Conservation (phyloP, 2,113 vertebrate genomes). For the Xenotilapia flavipinnis region DNA sequence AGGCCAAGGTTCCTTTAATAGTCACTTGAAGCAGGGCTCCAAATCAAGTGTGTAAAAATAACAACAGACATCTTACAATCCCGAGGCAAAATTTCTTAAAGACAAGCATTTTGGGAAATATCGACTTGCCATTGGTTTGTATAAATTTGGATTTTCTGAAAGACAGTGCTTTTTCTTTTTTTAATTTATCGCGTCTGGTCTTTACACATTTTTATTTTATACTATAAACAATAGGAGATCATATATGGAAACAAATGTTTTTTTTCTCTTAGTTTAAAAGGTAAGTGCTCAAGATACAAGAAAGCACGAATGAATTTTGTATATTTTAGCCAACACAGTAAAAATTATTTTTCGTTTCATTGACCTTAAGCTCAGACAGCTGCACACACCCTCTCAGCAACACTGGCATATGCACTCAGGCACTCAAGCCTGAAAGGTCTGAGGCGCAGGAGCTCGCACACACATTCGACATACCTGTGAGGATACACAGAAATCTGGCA, state of each 20-base stretch:
- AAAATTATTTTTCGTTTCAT: not conserved
- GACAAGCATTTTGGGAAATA: not conserved
- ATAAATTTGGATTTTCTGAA: not conserved
- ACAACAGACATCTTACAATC: not conserved
- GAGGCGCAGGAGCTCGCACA: not conserved
- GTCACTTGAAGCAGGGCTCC: not conserved
- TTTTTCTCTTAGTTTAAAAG: not conserved
- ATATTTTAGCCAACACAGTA: not conserved
- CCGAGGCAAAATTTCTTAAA: not conserved
- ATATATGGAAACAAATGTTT: not conserved
- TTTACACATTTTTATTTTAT: not conserved
- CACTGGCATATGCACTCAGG: not conserved
- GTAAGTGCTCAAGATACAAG: not conserved
- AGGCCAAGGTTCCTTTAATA: not conserved
- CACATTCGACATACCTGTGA: conserved; percentile 50
- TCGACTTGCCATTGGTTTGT: not conserved
- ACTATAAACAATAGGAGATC: not conserved
- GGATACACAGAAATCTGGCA: conserved; percentile 35
- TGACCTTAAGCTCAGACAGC: not conserved
- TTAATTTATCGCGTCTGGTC: rapidly evolving
- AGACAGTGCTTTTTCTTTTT: not conserved
- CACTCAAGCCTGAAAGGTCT: not conserved
- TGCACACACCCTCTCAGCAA: not conserved
- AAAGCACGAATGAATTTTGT: not conserved
- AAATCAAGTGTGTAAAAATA: not conserved